Evolutionary conservation across 2,113 vertebrate species (phyloP), one percentile per base, ranked within the genome.

Genomic region (Malurus cyaneus): DNA sequence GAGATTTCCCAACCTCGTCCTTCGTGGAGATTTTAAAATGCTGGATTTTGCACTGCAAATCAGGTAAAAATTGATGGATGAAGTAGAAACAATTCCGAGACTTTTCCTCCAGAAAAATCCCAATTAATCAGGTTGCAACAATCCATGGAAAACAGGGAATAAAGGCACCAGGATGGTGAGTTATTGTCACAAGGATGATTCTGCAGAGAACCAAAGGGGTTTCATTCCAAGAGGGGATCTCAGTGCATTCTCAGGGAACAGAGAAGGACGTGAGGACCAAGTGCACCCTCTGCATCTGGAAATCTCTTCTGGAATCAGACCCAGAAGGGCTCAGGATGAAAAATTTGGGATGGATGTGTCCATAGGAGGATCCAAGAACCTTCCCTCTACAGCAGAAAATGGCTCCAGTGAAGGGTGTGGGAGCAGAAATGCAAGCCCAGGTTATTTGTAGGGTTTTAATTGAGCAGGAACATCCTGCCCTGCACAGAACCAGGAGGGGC

Each of bases 401-500:
- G 10, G 1, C 23, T 24, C 1, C 28, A 44, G 12, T 3, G 18
- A 34, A 61, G 3, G 15, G 9, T 17, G 12, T 13, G 66, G 56
- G 23, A 12, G 21, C 25, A 70, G 41, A 25, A 31, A 20, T 1
- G 12, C 0, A 0, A 6, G 21, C 54, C 23, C 32, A 39, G 56
- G 5, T 29, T 2, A 6, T 4, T 28, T 31, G 41, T 0, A 24
- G 65, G 65, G 25, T 11, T 62, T 56, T 3, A 2, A 0, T 47
- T 41, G 31, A 16, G 32, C 0, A 14, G 11, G 57, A 80, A 70
- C 44, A 19, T 3, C 59, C 67, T n/a, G n/a, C n/a, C n/a, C n/a
- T n/a, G n/a, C n/a, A n/a, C n/a, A n/a, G 46, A 39, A 67, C 53
- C 31, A 54, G 44, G 17, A 53, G 44, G 28, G 31, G 28, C 47